A percentile compares a stretch with the other conserved stretches of the same genome.
phyloP scores from a whole-genome alignment of 2,113 vertebrate species.

The Emydocephalus ijimae region DNA sequence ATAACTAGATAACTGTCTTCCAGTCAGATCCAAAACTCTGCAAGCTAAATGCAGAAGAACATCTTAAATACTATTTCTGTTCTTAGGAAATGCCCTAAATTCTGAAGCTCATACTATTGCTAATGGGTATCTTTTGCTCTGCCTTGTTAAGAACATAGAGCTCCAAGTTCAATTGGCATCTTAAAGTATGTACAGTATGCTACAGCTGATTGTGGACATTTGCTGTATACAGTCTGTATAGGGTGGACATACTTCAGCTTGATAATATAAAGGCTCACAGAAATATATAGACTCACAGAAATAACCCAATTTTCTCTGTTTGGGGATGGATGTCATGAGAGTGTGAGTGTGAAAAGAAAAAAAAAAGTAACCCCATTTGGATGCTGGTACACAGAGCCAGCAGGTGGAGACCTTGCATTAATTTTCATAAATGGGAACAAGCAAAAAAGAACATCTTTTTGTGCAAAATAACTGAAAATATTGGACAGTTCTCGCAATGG shows the following conservation, averaged over 20 bases:
- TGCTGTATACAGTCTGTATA: background rate
- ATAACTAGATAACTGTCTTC: background rate
- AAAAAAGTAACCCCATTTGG: background rate
- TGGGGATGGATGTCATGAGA: background rate
- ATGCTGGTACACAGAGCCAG: conserved; percentile 35
- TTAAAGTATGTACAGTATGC: background rate
- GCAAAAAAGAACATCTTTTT: conserved; percentile 39
- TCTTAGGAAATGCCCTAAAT: background rate
- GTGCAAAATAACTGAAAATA: conserved; percentile 47
- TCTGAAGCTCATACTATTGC: background rate
- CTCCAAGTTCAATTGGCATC: background rate
- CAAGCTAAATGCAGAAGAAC: background rate
- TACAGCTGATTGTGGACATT: background rate
- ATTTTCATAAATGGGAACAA: conserved; percentile 35
- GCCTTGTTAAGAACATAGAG: background rate
- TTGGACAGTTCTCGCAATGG: conserved; percentile 45
- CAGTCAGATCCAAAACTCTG: background rate
- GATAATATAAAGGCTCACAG: background rate
- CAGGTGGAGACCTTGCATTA: conserved; percentile 65
- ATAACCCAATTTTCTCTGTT: background rate
- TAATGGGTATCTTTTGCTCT: background rate
- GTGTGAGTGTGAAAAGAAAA: background rate
- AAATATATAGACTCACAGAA: background rate
- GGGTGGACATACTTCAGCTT: background rate
- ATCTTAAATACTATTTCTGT: background rate